A percentile compares a stretch with the other conserved stretches of the same genome.
phyloP scores from a whole-genome alignment of 2,113 vertebrate genomes.

The Numida meleagris region DNA sequence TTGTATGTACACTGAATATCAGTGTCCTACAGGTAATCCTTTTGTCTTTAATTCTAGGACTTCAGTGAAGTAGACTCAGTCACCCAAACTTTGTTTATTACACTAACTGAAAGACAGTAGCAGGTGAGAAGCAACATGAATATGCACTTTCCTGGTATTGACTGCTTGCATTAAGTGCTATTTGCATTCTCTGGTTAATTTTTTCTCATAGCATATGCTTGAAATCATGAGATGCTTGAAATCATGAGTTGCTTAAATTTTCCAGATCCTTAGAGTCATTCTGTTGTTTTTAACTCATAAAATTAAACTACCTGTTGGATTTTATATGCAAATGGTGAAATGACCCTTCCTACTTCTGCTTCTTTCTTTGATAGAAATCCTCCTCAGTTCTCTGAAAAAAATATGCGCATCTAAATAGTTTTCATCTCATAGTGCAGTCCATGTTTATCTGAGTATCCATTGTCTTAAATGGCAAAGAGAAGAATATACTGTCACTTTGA shows the following conservation, averaged over 20 bases:
- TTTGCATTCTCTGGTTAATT: slow-evolving; percentile 42
- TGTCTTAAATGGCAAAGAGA: neutral
- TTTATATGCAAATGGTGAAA: slow-evolving; percentile 26
- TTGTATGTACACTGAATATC: neutral
- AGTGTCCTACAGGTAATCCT: neutral
- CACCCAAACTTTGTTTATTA: neutral
- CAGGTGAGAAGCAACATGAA: slow-evolving; percentile 1
- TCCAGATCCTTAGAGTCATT: slow-evolving; percentile 14
- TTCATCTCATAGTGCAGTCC: neutral
- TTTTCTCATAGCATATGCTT: slow-evolving; percentile 21
- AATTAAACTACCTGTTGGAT: slow-evolving; percentile 24
- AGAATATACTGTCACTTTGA: neutral
- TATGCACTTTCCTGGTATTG: neutral
- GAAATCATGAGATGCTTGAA: slow-evolving; percentile 48
- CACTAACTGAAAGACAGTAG: neutral
- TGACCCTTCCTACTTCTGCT: slow-evolving; percentile 34
- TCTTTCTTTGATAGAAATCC: slow-evolving; percentile 45
- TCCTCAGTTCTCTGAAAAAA: slow-evolving; percentile 13
- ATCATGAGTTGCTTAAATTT: neutral
- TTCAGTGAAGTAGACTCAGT: neutral
- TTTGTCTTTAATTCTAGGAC: neutral
- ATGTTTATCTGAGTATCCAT: neutral
- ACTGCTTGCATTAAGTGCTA: neutral
- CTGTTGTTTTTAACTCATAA: slow-evolving; percentile 48
- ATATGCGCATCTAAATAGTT: neutral